These are phyloP conservation scores for Sorex araneus DNA, from an alignment of 2,113 vertebrate genomes.

Conservation along the genomic window DNA sequence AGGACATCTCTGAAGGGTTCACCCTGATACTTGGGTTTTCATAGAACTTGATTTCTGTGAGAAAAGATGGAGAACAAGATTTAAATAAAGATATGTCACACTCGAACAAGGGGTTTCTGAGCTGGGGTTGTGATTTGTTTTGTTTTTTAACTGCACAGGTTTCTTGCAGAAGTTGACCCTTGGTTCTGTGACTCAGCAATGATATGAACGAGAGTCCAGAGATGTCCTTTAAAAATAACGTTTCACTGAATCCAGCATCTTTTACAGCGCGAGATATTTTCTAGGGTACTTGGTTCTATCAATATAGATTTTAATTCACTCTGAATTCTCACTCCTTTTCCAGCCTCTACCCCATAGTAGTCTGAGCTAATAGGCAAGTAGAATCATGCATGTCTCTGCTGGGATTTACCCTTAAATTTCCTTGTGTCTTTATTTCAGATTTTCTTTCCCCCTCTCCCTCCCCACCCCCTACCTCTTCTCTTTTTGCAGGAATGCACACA, in stretches of 20 bases:
- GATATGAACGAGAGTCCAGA: constrained; percentile 29
- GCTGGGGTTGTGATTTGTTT: background rate
- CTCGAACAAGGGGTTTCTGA: background rate
- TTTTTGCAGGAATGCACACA: background rate
- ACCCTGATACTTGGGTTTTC: background rate
- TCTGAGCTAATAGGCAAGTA: constrained; percentile 27
- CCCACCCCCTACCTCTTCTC: background rate
- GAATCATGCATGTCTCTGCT: constrained; percentile 42
- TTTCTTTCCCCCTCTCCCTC: background rate
- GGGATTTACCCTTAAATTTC: background rate
- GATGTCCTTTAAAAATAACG: background rate
- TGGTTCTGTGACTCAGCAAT: background rate
- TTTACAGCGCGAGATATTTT: background rate
- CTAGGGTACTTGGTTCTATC: background rate
- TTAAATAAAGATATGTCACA: background rate
- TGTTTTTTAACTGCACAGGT: background rate
- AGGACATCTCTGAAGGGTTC: background rate
- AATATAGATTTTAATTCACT: background rate
- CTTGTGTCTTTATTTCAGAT: constrained; percentile 48
- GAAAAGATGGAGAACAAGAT: background rate
- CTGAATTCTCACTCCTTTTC: background rate
- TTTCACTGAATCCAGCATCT: background rate
- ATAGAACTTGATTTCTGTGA: background rate
- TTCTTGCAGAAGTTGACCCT: background rate
- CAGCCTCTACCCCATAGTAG: background rate